phyloP scores from a whole-genome alignment of 2,888 invertebrate species.

The Agrochola litura region DNA sequence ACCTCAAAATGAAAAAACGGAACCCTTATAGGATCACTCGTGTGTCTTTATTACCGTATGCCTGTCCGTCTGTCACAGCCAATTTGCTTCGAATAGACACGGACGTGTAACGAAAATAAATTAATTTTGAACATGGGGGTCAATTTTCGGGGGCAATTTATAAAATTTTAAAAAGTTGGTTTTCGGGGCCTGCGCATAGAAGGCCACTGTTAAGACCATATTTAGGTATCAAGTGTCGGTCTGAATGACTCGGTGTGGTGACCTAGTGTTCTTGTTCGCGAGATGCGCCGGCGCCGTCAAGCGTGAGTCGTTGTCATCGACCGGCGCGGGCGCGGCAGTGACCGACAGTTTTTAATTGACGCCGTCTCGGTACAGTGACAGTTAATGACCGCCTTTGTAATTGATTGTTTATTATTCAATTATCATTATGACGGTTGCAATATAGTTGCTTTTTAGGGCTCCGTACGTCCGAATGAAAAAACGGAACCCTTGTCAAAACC shows the following conservation, averaged over 20 bases:
- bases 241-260: constrained; percentile 8
- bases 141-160: too few species aligned
- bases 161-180: background rate
- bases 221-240: constrained; percentile 18
- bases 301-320: constrained; percentile 10
- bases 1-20: too few species aligned
- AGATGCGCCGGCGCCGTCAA: constrained; percentile 37
- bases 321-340: background rate
- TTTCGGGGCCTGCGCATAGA: background rate
- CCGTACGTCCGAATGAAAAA: too few species aligned
- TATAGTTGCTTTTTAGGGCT: too few species aligned
- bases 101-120: too few species aligned
- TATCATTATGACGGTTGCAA: background rate
- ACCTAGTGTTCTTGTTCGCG: constrained; percentile 48
- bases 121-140: too few species aligned
- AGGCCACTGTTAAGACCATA: constrained; percentile 13
- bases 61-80: too few species aligned
- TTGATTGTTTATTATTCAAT: constrained; percentile 32
- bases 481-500: too few species aligned
- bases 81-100: too few species aligned
- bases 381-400: constrained; percentile 20
- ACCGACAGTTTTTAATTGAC: constrained; percentile 15
- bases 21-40: too few species aligned
- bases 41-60: too few species aligned
- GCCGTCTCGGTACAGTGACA: background rate